Conservation (phyloP, 1,140 invertebrate species). For the Euwallacea similis region DNA sequence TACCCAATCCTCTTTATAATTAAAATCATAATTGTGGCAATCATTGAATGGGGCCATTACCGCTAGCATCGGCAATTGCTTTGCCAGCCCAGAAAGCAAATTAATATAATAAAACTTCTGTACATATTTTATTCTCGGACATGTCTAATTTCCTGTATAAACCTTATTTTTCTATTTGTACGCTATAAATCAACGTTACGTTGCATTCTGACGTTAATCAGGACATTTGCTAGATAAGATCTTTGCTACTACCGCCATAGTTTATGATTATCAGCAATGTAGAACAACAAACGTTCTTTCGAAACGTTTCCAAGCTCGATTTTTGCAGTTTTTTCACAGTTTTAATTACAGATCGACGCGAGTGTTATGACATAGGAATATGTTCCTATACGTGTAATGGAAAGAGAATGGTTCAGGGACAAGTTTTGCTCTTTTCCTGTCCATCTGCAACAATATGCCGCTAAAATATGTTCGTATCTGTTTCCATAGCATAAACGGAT, state of each 20-base stretch:
- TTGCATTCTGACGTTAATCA: conserved; percentile 22
- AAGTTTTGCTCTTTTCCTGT: too few relatives aligned
- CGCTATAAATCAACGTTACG: conserved; percentile 20
- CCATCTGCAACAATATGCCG: too few relatives aligned
- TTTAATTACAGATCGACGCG: conserved; percentile 8
- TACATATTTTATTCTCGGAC: conserved; percentile 11
- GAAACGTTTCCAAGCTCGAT: conserved; percentile 7
- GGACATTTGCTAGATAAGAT: conserved; percentile 22
- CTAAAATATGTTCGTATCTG: neutral
- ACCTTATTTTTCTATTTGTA: conserved; percentile 7
- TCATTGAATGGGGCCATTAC: neutral
- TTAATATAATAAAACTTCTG: conserved; percentile 1
- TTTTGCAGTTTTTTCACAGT: neutral
- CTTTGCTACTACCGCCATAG: conserved; percentile 15
- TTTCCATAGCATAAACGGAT: neutral
- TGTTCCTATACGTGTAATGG: neutral
- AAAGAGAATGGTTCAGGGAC: neutral
- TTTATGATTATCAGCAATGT: conserved; percentile 16
- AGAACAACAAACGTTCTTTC: conserved; percentile 5
- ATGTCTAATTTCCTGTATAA: conserved; percentile 13
- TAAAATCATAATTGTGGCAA: neutral
- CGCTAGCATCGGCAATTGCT: neutral
- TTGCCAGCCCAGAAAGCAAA: conserved; percentile 2
- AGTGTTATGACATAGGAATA: conserved; percentile 2
- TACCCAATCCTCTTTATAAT: neutral